phyloP scores from a whole-genome alignment of 2,888 invertebrate genomes.

The Acrobasis suavella region DNA sequence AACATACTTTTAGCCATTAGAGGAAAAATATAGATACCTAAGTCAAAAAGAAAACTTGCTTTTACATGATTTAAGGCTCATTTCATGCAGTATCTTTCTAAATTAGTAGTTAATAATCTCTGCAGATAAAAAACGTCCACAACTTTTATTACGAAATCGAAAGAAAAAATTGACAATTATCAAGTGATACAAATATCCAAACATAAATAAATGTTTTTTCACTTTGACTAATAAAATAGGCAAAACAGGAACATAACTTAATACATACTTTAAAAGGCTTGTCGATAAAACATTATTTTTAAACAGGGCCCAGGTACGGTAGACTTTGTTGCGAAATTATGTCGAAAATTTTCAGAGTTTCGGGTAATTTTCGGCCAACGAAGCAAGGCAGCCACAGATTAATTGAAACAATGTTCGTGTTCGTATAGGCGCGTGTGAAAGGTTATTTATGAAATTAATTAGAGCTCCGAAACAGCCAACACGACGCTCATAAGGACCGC shows the following conservation, averaged over 20 bases:
- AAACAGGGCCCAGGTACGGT: conserved; percentile 9
- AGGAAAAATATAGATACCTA: too few species aligned
- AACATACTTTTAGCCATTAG: too few species aligned
- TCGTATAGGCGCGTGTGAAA: conserved; percentile 23
- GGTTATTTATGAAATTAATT: conserved; percentile 26
- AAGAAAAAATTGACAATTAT: too few species aligned
- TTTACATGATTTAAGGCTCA: too few species aligned
- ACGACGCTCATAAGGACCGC: conserved; percentile 11
- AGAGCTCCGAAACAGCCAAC: conserved; percentile 16
- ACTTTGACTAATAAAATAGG: background rate
- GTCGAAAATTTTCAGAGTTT: conserved; percentile 19
- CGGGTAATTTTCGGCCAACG: conserved; percentile 21
- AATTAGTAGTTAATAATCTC: too few species aligned
- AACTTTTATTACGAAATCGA: too few species aligned
- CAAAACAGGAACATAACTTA: background rate
- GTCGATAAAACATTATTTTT: conserved; percentile 18
- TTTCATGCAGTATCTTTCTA: too few species aligned
- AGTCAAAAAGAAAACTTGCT: too few species aligned
- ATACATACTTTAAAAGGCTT: background rate
- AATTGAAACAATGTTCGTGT: conserved; percentile 30
- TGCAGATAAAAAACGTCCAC: too few species aligned
- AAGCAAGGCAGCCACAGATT: conserved; percentile 25
- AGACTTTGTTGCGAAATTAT: conserved; percentile 20
- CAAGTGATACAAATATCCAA: too few species aligned
- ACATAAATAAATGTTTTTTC: too few species aligned